Evolutionary conservation across 2,797 vertebrate species (phyloP).

Genomic region (Delichon dasypus): DNA sequence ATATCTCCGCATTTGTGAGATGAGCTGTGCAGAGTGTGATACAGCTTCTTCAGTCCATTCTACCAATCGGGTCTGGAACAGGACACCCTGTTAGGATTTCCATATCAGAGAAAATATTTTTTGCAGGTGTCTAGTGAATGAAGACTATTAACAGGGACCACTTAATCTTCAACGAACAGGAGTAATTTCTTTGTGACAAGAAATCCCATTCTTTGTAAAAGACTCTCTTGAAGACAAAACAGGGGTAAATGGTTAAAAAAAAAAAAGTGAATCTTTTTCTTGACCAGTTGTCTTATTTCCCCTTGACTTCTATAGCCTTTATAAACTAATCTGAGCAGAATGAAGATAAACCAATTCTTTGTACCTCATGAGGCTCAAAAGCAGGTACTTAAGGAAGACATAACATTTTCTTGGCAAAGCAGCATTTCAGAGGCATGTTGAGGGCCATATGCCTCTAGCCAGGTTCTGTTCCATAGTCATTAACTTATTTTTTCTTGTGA

Average conservation of each 20-base stretch:
- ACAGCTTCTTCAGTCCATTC: not conserved
- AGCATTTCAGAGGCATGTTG: not conserved
- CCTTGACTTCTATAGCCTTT: not conserved
- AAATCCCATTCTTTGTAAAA: not conserved
- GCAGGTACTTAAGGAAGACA: not conserved
- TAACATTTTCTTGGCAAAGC: not conserved
- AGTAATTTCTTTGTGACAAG: not conserved
- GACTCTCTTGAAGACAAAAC: not conserved
- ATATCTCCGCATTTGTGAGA: not conserved
- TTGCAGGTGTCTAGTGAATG: not conserved
- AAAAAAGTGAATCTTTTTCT: not conserved
- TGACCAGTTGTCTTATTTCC: not conserved
- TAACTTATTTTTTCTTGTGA: not conserved
- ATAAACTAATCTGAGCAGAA: not conserved
- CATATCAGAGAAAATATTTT: not conserved
- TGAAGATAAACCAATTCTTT: not conserved
- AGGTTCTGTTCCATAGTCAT: not conserved
- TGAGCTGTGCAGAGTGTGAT: not conserved
- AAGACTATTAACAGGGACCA: not conserved
- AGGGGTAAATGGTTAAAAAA: not conserved
- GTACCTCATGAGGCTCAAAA: not conserved
- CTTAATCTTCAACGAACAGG: not conserved
- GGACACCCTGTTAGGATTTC: not conserved
- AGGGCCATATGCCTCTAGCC: not conserved
- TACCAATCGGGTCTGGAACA: not conserved